A percentile compares a stretch with the other conserved stretches of the same genome.
phyloP scores from a whole-genome alignment of 2,888 invertebrate genomes.

The Heteromyza rotundicornis region DNA sequence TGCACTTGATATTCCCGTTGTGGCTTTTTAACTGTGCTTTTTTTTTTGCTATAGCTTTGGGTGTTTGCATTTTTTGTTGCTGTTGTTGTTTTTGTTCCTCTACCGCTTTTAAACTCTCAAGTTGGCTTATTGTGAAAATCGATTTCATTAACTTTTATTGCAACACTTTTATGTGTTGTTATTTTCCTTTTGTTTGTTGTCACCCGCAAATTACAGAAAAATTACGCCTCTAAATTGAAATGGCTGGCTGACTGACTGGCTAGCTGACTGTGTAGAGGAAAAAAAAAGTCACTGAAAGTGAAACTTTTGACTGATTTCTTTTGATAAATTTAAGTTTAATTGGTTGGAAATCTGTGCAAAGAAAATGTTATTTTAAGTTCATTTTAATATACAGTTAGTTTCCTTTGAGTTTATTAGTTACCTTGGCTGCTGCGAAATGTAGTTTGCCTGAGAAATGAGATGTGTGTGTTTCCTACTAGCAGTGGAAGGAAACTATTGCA shows the following conservation, averaged over 20 bases:
- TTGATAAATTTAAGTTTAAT: background rate
- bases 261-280: background rate
- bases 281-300: constrained; percentile 1
- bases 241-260: constrained; percentile 19
- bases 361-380: too few species aligned
- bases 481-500: too few species aligned
- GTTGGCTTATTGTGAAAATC: constrained; percentile 36
- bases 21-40: background rate
- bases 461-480: too few species aligned
- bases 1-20: too few species aligned
- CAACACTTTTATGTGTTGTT: constrained; percentile 39
- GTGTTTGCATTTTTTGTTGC: constrained; percentile 6
- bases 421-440: too few species aligned
- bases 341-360: too few species aligned
- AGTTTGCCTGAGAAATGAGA: too few species aligned
- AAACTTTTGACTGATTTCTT: constrained; percentile 38
- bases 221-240: constrained; percentile 53
- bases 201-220: constrained; percentile 30
- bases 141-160: constrained; percentile 52
- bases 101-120: constrained; percentile 26
- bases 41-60: background rate
- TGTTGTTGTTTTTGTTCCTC: constrained; percentile 23
- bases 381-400: too few species aligned
- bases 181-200: background rate
- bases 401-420: too few species aligned